Conservation (phyloP, 1,140 invertebrate genomes). For the Ditylenchus dipsaci region DNA sequence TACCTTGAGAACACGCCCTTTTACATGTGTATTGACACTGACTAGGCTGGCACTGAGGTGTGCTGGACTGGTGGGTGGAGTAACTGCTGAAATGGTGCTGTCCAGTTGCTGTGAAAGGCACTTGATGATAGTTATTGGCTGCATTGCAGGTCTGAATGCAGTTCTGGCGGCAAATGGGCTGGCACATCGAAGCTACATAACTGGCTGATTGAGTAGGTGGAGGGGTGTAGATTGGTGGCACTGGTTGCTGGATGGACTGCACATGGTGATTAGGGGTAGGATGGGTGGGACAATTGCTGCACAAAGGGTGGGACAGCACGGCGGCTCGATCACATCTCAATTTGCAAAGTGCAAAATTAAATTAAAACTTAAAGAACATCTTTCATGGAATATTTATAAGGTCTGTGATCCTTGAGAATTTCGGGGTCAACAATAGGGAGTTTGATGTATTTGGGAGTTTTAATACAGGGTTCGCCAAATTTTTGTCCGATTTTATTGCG, state of each 20-base stretch:
- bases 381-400: no score
- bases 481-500: no score
- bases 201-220: background rate
- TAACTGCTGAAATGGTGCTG: background rate
- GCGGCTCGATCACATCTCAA: constrained; percentile 1
- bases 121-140: background rate
- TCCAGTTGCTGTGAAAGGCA: background rate
- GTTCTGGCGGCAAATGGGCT: background rate
- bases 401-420: no score
- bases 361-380: background rate
- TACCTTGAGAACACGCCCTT: background rate
- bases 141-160: background rate
- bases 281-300: background rate
- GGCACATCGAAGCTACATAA: background rate
- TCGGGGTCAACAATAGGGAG: no score
- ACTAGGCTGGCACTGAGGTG: background rate
- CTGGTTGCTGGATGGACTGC: background rate
- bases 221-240: background rate
- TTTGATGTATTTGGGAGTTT: no score
- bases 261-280: background rate
- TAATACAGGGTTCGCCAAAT: no score
- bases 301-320: background rate
- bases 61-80: background rate
- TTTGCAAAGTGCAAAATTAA: background rate
- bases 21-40: background rate